Base-by-base conservation (phyloP, 2,113 vertebrate genomes). In the Nothocercus julius region DNA sequence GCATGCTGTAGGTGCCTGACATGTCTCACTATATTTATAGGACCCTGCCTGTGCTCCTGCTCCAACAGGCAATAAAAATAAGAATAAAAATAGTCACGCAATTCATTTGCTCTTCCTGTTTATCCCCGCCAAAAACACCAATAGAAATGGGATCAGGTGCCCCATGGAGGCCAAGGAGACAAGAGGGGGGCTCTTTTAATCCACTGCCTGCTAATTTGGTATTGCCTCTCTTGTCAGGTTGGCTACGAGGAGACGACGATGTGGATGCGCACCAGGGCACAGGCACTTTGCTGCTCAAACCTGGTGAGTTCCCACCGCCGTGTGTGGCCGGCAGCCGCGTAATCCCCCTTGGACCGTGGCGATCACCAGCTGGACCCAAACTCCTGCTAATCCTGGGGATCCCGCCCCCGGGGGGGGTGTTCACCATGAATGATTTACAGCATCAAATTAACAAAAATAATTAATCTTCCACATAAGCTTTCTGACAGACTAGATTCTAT, bases 391-490 rank as follows among this genome's bases (percentile, higher is more conserved):
- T 67, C 51, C 83, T 76, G 87, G 89, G 80, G 63, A 87, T 82
- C 25, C 32, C 20, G 36, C 28, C 77, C n/a, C n/a, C n/a, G n/a
- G n/a, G 32, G 18, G 89, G 92, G 78, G 89, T 68, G 8, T 72
- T 93, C 96, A 87, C 62, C 77, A 86, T 90, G 87, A 93, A 93
- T 95, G 68, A 96, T 89, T 85, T 79, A 94, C 93, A 49, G 36
- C 25, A 69, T 82, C 68, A 63, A 94, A 90, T 89, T 34, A 61
- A 59, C n/a, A 49, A 69, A 72, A 97, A 87, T 76, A 94, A 95
- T 96, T 96, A 82, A 92, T 77, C 73, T 91, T 92, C 79, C 62
- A 96, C 77, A 94, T 81, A 93, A 96, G 87, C 70, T 96, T 95
- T 94, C 87, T 97, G 91, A 94, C 62, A 94, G 87, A 94, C 80